Evolutionary conservation across 2,888 invertebrate genomes (phyloP).

Genomic region (Eristalinus aeneus): DNA sequence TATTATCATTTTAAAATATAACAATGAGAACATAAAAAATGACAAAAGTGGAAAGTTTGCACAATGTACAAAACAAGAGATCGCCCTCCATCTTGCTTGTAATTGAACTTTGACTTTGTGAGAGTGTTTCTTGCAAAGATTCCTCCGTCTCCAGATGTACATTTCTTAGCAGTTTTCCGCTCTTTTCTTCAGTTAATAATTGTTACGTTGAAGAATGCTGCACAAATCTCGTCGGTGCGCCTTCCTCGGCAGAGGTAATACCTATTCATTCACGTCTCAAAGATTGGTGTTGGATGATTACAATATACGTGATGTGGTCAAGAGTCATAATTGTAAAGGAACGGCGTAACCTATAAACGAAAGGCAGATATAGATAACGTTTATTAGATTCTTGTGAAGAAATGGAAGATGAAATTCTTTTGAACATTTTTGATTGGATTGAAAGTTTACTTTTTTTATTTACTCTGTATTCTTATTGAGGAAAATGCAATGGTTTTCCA

Average conservation of each 20-base stretch:
- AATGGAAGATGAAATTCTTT: not conserved
- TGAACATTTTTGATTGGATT: not conserved
- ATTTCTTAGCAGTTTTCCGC: slow-evolving; percentile 56
- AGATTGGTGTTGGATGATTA: slow-evolving; percentile 59
- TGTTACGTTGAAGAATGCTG: slow-evolving; percentile 63
- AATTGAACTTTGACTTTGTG: not conserved
- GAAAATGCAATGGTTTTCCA: not conserved
- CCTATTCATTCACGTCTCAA: slow-evolving; percentile 65
- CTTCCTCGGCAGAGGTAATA: slow-evolving; percentile 61
- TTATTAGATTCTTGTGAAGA: not conserved
- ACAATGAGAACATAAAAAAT: not conserved
- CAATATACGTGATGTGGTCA: slow-evolving; percentile 52
- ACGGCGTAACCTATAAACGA: not conserved
- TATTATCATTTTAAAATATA: not conserved
- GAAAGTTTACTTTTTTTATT: not conserved
- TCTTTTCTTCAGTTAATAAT: slow-evolving; percentile 53
- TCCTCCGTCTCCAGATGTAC: slow-evolving; percentile 39
- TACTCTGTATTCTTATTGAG: not conserved
- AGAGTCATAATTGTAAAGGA: slow-evolving; percentile 57
- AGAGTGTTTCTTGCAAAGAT: not conserved
- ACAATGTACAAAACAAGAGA: not conserved
- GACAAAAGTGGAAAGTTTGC: not conserved
- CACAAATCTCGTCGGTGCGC: slow-evolving; percentile 23
- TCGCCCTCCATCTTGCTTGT: not conserved
- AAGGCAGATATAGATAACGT: not conserved